These are phyloP conservation scores for Atherinomorus stipes DNA, from an alignment of 2,113 vertebrate species.

Conservation along the genomic window DNA sequence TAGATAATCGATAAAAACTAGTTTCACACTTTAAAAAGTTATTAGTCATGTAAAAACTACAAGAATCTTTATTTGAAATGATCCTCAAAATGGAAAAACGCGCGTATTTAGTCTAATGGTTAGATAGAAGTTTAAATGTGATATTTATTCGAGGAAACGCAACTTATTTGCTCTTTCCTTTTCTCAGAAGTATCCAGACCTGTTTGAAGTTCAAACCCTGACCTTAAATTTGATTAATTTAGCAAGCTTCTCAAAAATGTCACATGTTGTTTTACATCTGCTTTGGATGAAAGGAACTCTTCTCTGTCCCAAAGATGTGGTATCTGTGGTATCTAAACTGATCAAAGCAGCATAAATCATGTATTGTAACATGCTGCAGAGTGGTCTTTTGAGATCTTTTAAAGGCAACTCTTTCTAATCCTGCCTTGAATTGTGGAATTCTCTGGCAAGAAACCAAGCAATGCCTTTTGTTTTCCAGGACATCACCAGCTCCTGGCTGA, in stretches of 20 bases:
- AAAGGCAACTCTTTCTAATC: conserved; percentile 64
- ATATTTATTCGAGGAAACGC: not conserved
- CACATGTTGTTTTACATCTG: conserved; percentile 13
- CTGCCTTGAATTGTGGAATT: conserved; percentile 72
- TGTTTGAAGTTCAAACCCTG: conserved; percentile 22
- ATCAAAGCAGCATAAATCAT: conserved; percentile 47
- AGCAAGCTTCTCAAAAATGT: conserved; percentile 6
- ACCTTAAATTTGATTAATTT: conserved; percentile 12
- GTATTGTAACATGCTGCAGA: conserved; percentile 35
- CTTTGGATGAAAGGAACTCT: conserved; percentile 32
- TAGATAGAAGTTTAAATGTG: not conserved
- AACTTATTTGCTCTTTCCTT: not conserved
- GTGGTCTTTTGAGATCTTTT: conserved; percentile 54
- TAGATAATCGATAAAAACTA: not conserved
- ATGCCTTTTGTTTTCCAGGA: conserved; percentile 61
- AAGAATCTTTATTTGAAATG: not conserved
- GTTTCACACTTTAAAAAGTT: not conserved
- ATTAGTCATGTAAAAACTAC: not conserved
- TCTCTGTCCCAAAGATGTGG: not conserved
- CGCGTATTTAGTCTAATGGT: not conserved
- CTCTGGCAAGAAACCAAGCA: conserved; percentile 71
- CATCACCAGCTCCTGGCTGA: conserved; percentile 35
- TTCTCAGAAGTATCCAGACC: not conserved
- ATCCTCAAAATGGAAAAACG: not conserved
- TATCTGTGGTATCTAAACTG: conserved; percentile 20